phyloP scores from a whole-genome alignment of 2,113 vertebrate genomes.

The Hydropotes inermis region DNA sequence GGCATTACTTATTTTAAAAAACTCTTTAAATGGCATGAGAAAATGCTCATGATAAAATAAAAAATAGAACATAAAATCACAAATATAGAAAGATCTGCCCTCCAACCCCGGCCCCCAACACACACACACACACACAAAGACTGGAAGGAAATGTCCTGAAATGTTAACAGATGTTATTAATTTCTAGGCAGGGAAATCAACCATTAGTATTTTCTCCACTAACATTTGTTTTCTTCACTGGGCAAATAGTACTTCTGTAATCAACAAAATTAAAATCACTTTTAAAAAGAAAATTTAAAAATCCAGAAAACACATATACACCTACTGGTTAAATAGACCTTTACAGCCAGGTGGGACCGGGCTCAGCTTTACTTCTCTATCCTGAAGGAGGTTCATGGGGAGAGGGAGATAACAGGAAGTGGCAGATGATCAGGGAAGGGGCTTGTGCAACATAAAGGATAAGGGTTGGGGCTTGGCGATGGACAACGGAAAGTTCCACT shows the following conservation, averaged over 20 bases:
- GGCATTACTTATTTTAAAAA: background rate
- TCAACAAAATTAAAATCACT: slow-evolving; percentile 9
- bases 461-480: background rate
- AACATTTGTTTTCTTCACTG: background rate
- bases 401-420: background rate
- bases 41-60: background rate
- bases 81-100: background rate
- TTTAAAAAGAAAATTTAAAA: background rate
- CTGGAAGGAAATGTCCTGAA: slow-evolving; percentile 2
- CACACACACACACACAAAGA: background rate
- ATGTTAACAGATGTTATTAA: background rate
- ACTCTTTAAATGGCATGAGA: background rate
- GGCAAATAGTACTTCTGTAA: background rate
- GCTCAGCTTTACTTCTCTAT: background rate
- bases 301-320: background rate
- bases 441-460: background rate
- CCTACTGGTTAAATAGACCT: background rate
- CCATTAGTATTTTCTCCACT: background rate
- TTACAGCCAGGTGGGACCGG: background rate
- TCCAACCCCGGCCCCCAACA: background rate
- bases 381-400: background rate
- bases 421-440: background rate
- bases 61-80: slow-evolving; percentile 9
- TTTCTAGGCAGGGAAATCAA: background rate
- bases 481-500: background rate